These are phyloP conservation scores for Pseudopipra pipra DNA, from an alignment of 2,113 vertebrate genomes.

Conservation along the genomic window DNA sequence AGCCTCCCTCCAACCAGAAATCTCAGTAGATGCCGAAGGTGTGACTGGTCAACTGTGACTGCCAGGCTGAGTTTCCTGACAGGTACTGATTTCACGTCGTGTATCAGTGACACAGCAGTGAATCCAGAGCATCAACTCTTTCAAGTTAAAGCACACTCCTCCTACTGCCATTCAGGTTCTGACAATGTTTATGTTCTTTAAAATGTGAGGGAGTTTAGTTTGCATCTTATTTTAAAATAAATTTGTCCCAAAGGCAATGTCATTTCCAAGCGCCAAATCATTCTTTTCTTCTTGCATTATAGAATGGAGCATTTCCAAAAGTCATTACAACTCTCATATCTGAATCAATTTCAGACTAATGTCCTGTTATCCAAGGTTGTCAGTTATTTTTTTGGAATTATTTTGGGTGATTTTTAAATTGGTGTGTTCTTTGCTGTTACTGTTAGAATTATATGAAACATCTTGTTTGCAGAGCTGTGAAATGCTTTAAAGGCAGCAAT, in stretches of 20 bases:
- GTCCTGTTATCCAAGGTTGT: neutral
- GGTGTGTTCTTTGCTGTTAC: neutral
- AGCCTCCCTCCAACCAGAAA: neutral
- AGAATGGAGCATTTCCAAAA: neutral
- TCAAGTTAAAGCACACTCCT: neutral
- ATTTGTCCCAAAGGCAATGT: neutral
- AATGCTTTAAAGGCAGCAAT: constrained; percentile 26
- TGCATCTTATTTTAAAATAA: neutral
- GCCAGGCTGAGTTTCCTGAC: neutral
- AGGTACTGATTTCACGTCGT: neutral
- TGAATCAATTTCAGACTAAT: neutral
- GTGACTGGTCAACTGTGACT: neutral
- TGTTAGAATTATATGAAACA: neutral
- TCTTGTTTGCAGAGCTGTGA: neutral
- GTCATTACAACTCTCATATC: neutral
- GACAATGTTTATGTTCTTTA: neutral
- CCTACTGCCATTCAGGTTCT: neutral
- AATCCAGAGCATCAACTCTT: neutral
- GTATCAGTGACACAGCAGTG: neutral
- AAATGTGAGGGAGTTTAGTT: neutral
- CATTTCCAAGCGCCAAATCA: neutral
- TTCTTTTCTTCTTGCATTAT: neutral
- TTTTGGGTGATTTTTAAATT: neutral
- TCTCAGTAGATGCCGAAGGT: neutral
- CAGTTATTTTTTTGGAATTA: neutral